A percentile compares a stretch with the other conserved stretches of the same genome.
phyloP scores from a whole-genome alignment of 1,140 invertebrate species.

The Bombus turneri region DNA sequence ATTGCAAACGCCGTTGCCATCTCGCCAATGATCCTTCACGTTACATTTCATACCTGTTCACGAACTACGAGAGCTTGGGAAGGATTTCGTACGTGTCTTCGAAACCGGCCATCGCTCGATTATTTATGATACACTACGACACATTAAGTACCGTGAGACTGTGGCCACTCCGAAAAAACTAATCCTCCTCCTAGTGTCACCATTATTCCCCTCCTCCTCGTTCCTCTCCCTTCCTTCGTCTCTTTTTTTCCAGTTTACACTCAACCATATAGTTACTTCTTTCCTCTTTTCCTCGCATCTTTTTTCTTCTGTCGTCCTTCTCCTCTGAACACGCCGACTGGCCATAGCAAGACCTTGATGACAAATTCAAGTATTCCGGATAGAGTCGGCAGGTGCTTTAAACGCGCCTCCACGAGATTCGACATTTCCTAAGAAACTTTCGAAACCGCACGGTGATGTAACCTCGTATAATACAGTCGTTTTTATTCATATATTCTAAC shows the following conservation, averaged over 20 bases:
- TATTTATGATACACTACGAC: slow-evolving; percentile 68
- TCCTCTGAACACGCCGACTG: neutral
- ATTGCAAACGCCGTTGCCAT: slow-evolving; percentile 67
- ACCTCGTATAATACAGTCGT: slow-evolving; percentile 34
- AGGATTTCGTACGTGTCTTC: slow-evolving; percentile 54
- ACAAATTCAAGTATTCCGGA: slow-evolving; percentile 42
- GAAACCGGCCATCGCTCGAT: slow-evolving; percentile 56
- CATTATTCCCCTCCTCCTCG: neutral
- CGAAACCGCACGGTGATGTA: slow-evolving; percentile 34
- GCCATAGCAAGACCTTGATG: slow-evolving; percentile 29
- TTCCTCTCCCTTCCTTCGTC: neutral
- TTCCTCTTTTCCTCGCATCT: neutral
- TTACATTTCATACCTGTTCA: slow-evolving; percentile 35
- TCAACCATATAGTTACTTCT: neutral
- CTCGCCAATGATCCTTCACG: slow-evolving; percentile 9
- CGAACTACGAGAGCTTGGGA: slow-evolving; percentile 9
- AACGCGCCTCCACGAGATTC: slow-evolving; percentile 2
- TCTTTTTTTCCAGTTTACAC: neutral
- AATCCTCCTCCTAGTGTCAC: slow-evolving; percentile 47
- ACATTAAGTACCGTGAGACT: slow-evolving; percentile 70
- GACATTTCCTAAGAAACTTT: slow-evolving; percentile 31
- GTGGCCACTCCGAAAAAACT: slow-evolving; percentile 34
- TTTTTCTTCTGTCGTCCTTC: neutral
- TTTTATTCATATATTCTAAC: slow-evolving; percentile 43
- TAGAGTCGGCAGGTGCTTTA: slow-evolving; percentile 42